Evolutionary conservation across 2,888 invertebrate species (phyloP).

Genomic region (Zygothrica quintamaculata): DNA sequence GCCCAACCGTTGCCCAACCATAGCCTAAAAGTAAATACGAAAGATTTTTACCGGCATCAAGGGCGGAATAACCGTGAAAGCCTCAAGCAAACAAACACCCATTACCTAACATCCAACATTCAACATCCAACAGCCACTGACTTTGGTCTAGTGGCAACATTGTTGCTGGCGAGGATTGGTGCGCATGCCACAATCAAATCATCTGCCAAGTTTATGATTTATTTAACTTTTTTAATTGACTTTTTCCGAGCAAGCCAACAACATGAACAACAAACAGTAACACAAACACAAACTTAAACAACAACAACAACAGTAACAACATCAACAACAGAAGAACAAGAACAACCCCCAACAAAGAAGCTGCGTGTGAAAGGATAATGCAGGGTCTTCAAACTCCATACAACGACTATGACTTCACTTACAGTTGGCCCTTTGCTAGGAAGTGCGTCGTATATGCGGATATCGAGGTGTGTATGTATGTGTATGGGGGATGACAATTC

Average conservation of each 20-base stretch:
- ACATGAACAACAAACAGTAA: slow-evolving; percentile 2
- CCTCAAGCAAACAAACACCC: slow-evolving; percentile 64
- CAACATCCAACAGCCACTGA: neutral
- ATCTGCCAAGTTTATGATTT: slow-evolving; percentile 84
- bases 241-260: slow-evolving; percentile 78
- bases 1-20: too few species aligned
- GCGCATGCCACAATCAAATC: slow-evolving; percentile 81
- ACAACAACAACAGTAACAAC: slow-evolving; percentile 19
- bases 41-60: slow-evolving; percentile 57
- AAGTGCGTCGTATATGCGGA: slow-evolving; percentile 67
- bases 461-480: slow-evolving; percentile 51
- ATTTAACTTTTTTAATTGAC: slow-evolving; percentile 85
- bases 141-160: slow-evolving; percentile 46
- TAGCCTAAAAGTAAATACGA: slow-evolving; percentile 72
- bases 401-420: slow-evolving; percentile 64
- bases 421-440: slow-evolving; percentile 54
- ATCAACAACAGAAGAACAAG: slow-evolving; percentile 23
- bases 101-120: slow-evolving; percentile 16
- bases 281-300: slow-evolving; percentile 5
- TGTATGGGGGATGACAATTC: neutral
- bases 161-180: slow-evolving; percentile 68
- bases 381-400: slow-evolving; percentile 58
- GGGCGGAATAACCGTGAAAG: slow-evolving; percentile 49
- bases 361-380: slow-evolving; percentile 83
- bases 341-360: slow-evolving; percentile 36